phyloP scores from a whole-genome alignment of 2,797 vertebrate genomes.

The Parambassis ranga region DNA sequence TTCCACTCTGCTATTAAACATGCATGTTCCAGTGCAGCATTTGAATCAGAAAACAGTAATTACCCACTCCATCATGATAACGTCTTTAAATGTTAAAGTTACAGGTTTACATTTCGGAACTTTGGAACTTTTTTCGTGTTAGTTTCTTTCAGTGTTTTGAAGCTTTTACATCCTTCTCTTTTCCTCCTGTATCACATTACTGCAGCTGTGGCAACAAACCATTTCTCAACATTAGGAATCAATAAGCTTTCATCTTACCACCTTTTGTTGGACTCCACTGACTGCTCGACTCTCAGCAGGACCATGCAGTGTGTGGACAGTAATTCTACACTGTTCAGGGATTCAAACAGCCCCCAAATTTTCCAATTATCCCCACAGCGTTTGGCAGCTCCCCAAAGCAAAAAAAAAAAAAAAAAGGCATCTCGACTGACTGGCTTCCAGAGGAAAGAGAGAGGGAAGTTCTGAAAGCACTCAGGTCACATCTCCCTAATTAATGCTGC shows the following conservation, averaged over 20 bases:
- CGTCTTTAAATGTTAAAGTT: no score
- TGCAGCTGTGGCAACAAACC: slow-evolving; percentile 22
- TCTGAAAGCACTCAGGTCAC: slow-evolving; percentile 60
- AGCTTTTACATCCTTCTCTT: slow-evolving; percentile 1
- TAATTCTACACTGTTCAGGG: slow-evolving; percentile 50
- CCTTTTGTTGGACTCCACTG: slow-evolving; percentile 30
- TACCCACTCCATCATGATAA: no score
- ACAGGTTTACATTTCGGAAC: not conserved
- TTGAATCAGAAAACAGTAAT: no score
- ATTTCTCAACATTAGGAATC: slow-evolving; percentile 51
- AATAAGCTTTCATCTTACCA: slow-evolving; percentile 50
- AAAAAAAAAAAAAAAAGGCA: no score
- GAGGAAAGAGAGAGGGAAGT: slow-evolving; percentile 55
- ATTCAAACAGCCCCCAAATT: slow-evolving; percentile 53
- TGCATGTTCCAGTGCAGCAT: no score
- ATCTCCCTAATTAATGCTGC: slow-evolving; percentile 51
- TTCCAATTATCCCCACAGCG: slow-evolving; percentile 65
- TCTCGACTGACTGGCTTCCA: slow-evolving; percentile 58
- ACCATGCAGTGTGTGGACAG: slow-evolving; percentile 11
- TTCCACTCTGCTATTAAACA: no score
- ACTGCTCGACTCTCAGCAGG: slow-evolving; percentile 16
- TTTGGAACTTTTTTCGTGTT: not conserved
- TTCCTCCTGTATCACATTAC: slow-evolving; percentile 14
- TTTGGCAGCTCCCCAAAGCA: slow-evolving; percentile 72
- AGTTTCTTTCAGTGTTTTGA: not conserved